Base-by-base conservation (phyloP, 2,113 vertebrate genomes). In the Leucopsar rothschildi region DNA sequence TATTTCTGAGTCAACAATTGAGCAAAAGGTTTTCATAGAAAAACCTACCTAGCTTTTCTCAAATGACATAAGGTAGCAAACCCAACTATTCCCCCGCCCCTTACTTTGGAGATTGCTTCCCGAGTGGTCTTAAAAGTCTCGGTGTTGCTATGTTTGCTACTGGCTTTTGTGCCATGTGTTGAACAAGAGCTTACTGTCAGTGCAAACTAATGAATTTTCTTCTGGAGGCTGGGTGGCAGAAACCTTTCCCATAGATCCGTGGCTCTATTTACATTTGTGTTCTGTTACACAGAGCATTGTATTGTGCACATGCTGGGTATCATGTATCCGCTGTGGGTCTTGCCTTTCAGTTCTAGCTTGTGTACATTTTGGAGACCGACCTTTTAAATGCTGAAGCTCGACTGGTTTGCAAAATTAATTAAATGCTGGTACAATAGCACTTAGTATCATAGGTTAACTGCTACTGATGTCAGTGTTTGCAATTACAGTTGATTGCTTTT, bases 171-270 rank as follows among this genome's bases (percentile, higher is more conserved):
- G 68, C 82, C 35, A 40, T 63, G 59, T 90, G 60, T 85, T 91
- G 92, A 91, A 91, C 88, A 94, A 90, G 87, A 95, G 75, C 78
- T 85, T 95, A 82, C 79, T 90, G 79, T 94, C 71, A 85, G 52
- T 64, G 71, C 86, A 94, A 84, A 90, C 76, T 88, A 92, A 93
- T 66, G 71, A 70, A 94, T 93, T 95, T 95, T 94, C 45, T 83
- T 53, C 47, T 90, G 0, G 0, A 52, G 75, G 28, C 57, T 71
- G 61, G 37, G 61, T 84, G 65, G 84, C 77, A 95, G 86, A 87
- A 95, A 72, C 68, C 63, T 93, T 80, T 79, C 80, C 71, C 70
- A 35, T 57, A 82, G 77, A 65, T 87, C 53, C 3, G 0, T 89
- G 77, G 17, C 65, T 94, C 55, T 95, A 10, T 94, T 95, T 90